Conservation (phyloP, 2,888 invertebrate species). For the Hydriomena furcata region DNA sequence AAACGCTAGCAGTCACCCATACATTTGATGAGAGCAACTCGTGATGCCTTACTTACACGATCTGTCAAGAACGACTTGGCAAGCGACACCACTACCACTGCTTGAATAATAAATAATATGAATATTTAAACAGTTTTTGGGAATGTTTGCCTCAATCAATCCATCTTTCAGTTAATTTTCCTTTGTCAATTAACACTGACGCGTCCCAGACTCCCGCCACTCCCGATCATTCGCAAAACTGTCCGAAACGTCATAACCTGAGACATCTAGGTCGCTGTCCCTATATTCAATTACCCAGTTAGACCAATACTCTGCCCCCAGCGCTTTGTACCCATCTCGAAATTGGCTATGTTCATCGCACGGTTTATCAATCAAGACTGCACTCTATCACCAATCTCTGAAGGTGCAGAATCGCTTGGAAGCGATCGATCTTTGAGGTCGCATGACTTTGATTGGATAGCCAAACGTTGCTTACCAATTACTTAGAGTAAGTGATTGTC, state of each 20-base stretch:
- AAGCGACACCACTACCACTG: too few relatives aligned
- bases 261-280: conserved; percentile 50
- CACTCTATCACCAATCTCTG: conserved; percentile 21
- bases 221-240: conserved; percentile 11
- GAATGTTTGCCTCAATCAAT: too few relatives aligned
- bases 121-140: too few relatives aligned
- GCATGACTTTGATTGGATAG: conserved; percentile 71
- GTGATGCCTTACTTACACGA: too few relatives aligned
- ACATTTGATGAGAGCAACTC: too few relatives aligned
- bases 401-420: conserved; percentile 40
- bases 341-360: conserved; percentile 58
- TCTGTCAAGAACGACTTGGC: too few relatives aligned
- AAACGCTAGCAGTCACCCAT: too few relatives aligned
- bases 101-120: too few relatives aligned
- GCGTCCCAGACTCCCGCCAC: neutral
- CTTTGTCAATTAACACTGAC: neutral
- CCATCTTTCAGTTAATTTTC: too few relatives aligned
- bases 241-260: conserved; percentile 28
- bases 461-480: conserved; percentile 73
- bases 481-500: conserved; percentile 78
- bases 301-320: conserved; percentile 63
- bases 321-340: conserved; percentile 63
- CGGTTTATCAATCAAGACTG: conserved; percentile 5
- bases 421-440: conserved; percentile 46
- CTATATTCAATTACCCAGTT: conserved; percentile 75